Evolutionary conservation across 2,888 invertebrate species (phyloP).

Genomic region (Cephus pulcher): DNA sequence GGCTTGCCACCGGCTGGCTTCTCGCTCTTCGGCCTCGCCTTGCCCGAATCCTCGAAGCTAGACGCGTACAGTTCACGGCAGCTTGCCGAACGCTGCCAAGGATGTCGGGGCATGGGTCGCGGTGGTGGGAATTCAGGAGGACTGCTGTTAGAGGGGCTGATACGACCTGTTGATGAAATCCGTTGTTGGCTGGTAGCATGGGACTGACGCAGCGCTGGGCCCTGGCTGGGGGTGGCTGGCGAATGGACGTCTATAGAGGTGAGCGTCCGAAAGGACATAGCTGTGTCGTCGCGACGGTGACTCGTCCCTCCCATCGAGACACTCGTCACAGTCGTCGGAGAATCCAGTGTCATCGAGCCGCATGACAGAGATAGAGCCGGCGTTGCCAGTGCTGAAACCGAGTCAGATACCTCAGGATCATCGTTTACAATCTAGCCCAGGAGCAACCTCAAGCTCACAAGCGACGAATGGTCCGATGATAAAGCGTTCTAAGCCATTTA

Average conservation of each 20-base stretch:
- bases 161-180: conserved; percentile 67
- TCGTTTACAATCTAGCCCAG: too few species aligned
- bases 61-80: conserved; percentile 86
- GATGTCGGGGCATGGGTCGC: conserved; percentile 66
- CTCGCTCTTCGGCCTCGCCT: conserved; percentile 67
- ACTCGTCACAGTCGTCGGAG: conserved; percentile 81
- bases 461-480: too few species aligned
- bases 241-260: conserved; percentile 71
- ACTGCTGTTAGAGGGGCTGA: conserved; percentile 68
- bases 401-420: conserved; percentile 26
- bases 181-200: conserved; percentile 52
- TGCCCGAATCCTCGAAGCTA: conserved; percentile 78
- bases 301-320: conserved; percentile 71
- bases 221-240: conserved; percentile 70
- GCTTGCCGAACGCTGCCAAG: conserved; percentile 84
- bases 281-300: conserved; percentile 73
- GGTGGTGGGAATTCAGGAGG: conserved; percentile 65
- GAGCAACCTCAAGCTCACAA: too few species aligned
- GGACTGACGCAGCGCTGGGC: conserved; percentile 50
- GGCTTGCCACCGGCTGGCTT: conserved; percentile 27
- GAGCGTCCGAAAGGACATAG: conserved; percentile 72
- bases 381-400: conserved; percentile 61
- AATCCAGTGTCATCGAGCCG: conserved; percentile 80
- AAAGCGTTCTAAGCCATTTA: too few species aligned
- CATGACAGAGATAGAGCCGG: conserved; percentile 71